phyloP scores from a whole-genome alignment of 2,797 vertebrate genomes.

The Artibeus jamaicensis region DNA sequence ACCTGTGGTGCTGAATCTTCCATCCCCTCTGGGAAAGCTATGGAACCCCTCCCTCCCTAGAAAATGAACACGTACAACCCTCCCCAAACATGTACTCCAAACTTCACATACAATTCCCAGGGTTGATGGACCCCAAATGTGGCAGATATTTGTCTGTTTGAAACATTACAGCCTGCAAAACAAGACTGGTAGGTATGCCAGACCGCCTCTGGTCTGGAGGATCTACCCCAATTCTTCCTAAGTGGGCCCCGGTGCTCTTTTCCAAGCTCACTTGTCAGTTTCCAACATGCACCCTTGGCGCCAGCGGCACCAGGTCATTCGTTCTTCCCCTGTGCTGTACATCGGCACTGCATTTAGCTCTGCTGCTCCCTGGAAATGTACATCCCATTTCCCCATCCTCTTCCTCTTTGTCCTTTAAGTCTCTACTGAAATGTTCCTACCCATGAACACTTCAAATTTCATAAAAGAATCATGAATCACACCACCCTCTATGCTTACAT shows the following conservation, averaged over 20 bases:
- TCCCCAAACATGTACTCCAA: neutral
- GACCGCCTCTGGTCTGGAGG: neutral
- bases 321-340: neutral
- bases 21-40: neutral
- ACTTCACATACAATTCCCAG: neutral
- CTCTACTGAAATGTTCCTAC: neutral
- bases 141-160: neutral
- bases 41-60: neutral
- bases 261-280: neutral
- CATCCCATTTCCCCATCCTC: neutral
- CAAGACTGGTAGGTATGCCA: neutral
- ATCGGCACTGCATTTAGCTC: neutral
- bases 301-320: neutral
- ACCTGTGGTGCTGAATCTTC: neutral
- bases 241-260: neutral
- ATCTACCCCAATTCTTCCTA: neutral
- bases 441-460: neutral
- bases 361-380: neutral
- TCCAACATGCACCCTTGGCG: neutral
- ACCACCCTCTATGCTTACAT: neutral
- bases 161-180: neutral
- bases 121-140: neutral
- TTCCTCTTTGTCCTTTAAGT: neutral
- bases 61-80: neutral
- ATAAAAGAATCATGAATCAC: neutral